Conservation (phyloP, 2,113 vertebrate genomes). For the Vireo altiloquus region DNA sequence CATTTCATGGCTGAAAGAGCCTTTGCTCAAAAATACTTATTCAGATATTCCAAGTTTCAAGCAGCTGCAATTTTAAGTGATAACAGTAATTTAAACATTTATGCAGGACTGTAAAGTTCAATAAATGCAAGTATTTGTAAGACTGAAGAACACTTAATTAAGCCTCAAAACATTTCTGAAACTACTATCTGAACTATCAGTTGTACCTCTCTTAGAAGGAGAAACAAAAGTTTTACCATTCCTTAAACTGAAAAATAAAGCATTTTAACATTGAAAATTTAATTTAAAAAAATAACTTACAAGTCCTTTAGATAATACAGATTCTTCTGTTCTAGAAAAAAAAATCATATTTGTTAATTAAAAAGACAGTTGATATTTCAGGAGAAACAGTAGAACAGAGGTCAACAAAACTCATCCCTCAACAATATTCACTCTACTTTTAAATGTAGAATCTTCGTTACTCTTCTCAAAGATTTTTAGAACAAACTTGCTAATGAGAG, state of each 20-base stretch:
- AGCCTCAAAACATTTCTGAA: not conserved
- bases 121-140: not conserved
- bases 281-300: constrained; percentile 72
- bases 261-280: not conserved
- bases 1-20: not conserved
- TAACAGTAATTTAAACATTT: not conserved
- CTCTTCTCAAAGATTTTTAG: not conserved
- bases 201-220: not conserved
- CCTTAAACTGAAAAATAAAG: not conserved
- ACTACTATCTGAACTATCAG: not conserved
- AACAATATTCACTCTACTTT: not conserved
- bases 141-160: not conserved
- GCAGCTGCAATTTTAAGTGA: not conserved
- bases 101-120: not conserved
- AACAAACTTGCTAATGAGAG: not conserved
- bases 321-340: constrained; percentile 86
- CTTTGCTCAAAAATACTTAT: not conserved
- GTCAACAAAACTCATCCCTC: not conserved
- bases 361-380: not conserved
- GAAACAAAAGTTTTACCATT: not conserved
- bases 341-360: not conserved
- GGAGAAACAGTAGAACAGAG: not conserved
- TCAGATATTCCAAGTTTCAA: not conserved
- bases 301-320: constrained; percentile 88
- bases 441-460: not conserved